These are phyloP conservation scores for Baryphthengus martii DNA, from an alignment of 2,113 vertebrate species.

Conservation along the genomic window DNA sequence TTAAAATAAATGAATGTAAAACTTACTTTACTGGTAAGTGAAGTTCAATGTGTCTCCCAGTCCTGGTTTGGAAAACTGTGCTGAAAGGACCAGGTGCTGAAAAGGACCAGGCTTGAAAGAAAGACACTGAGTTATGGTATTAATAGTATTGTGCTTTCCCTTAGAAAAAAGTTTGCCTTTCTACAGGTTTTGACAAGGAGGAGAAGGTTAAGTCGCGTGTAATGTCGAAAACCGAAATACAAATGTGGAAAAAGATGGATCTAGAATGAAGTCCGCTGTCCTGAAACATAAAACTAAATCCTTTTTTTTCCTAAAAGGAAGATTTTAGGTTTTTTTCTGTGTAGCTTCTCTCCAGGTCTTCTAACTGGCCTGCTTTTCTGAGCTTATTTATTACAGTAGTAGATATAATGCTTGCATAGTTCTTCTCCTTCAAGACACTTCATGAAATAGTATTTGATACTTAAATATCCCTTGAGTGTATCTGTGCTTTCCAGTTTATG, in stretches of 20 bases:
- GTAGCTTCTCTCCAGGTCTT: not conserved
- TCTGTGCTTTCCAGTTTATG: not conserved
- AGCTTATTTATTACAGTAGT: not conserved
- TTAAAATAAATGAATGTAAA: not conserved
- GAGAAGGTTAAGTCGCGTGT: not conserved
- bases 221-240: not conserved
- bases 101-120: not conserved
- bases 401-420: not conserved
- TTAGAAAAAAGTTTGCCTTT: rapidly evolving
- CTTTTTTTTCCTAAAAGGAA: not conserved
- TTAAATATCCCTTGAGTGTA: not conserved
- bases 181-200: not conserved
- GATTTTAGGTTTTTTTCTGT: rapidly evolving
- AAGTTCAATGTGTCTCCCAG: not conserved
- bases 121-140: not conserved
- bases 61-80: not conserved
- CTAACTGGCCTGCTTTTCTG: not conserved
- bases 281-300: not conserved
- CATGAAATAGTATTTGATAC: not conserved
- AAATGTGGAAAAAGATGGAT: not conserved
- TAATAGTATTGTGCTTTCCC: not conserved
- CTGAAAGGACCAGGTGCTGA: not conserved
- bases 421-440: not conserved
- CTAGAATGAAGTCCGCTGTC: not conserved
- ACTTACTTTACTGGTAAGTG: not conserved